Percentiles rank a stretch among this genome's conserved stretches.
These are phyloP conservation scores for Emys orbicularis DNA, from an alignment of 2,797 vertebrate species.

Conservation along the genomic window DNA sequence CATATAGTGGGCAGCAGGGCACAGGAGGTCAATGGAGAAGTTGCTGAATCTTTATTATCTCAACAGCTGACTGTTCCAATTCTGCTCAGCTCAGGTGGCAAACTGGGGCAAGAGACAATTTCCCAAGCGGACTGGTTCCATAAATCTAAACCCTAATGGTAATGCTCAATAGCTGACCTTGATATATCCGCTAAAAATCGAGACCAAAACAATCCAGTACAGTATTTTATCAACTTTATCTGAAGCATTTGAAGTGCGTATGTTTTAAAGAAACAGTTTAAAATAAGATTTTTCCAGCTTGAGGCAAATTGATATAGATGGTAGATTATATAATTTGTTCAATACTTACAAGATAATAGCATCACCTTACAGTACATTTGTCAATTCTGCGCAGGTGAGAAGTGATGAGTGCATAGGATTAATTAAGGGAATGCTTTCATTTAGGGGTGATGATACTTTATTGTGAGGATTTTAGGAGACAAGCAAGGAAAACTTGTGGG, in stretches of 20 bases:
- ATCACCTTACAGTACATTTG: accelerated
- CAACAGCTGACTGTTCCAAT: conserved; percentile 42
- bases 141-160: conserved; percentile 8
- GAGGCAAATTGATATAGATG: neutral
- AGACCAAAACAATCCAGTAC: neutral
- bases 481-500: neutral
- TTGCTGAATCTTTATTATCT: neutral
- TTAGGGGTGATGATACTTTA: neutral
- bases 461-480: neutral
- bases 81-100: neutral
- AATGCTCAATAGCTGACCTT: neutral
- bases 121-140: conserved; percentile 38
- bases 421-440: neutral
- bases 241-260: neutral
- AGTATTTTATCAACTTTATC: neutral
- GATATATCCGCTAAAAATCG: neutral
- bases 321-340: neutral
- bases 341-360: neutral
- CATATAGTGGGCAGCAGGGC: neutral
- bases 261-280: neutral
- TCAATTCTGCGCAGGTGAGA: neutral
- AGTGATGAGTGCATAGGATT: neutral
- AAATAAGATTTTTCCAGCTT: neutral
- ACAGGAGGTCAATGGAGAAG: neutral
- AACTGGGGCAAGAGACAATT: conserved; percentile 6